A percentile compares a stretch with the other conserved stretches of the same genome.
Conservation (phyloP, 2,113 vertebrate species). For the Hemiscyllium ocellatum region DNA sequence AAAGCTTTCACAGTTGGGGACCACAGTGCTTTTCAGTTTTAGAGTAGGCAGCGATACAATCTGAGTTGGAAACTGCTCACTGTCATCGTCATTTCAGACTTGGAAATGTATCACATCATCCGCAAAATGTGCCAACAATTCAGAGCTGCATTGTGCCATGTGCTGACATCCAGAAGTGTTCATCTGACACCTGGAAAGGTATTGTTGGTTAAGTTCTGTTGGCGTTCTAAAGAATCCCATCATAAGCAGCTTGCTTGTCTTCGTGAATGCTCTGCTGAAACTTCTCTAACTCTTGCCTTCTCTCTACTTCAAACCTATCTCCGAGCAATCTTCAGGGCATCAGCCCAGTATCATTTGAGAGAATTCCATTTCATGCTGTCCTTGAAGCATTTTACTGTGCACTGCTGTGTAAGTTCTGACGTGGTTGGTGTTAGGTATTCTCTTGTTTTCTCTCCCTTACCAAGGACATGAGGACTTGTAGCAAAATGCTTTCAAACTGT, state of each 20-base stretch:
- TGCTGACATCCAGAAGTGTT: neutral
- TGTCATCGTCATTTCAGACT: neutral
- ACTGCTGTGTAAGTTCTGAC: neutral
- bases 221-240: neutral
- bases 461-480: neutral
- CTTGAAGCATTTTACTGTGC: neutral
- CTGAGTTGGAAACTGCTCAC: neutral
- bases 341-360: neutral
- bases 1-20: no score
- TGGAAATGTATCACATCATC: neutral
- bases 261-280: neutral
- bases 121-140: neutral
- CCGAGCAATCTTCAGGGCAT: neutral
- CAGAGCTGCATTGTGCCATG: neutral
- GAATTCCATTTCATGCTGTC: neutral
- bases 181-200: neutral
- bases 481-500: no score
- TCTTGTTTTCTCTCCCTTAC: neutral
- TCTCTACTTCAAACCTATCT: neutral
- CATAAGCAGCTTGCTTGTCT: neutral
- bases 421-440: neutral
- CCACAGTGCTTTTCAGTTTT: neutral
- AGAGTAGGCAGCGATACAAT: neutral
- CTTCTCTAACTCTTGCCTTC: neutral
- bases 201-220: neutral